Conservation (phyloP, 2,797 vertebrate genomes). For the Chromis chromis region DNA sequence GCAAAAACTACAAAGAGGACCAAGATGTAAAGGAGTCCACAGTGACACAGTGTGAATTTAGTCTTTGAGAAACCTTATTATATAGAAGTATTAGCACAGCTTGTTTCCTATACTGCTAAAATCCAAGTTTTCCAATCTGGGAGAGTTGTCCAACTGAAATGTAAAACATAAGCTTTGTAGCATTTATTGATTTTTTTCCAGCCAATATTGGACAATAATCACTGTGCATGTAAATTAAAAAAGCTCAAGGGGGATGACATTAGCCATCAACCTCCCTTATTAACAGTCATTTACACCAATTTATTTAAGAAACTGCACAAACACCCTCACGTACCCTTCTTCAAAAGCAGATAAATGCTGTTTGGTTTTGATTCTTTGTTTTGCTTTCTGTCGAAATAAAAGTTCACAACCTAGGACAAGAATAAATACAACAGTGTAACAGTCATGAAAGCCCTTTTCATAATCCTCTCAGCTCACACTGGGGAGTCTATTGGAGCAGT, state of each 20-base stretch:
- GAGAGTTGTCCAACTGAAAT: background rate
- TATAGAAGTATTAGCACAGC: background rate
- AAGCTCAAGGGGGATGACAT: background rate
- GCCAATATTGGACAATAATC: background rate
- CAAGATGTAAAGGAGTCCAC: slow-evolving; percentile 24
- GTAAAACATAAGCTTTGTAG: background rate
- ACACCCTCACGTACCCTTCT: background rate
- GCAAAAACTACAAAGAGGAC: slow-evolving; percentile 12
- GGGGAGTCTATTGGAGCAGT: slow-evolving; percentile 66
- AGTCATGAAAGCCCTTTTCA: slow-evolving; percentile 65
- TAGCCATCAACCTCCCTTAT: background rate
- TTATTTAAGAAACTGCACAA: background rate
- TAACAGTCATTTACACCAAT: background rate
- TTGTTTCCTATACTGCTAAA: background rate
- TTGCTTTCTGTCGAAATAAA: slow-evolving; percentile 41
- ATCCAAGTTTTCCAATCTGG: slow-evolving; percentile 9
- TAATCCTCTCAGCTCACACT: slow-evolving; percentile 68
- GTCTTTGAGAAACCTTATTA: background rate
- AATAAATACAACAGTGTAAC: slow-evolving; percentile 51
- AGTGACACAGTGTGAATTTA: background rate
- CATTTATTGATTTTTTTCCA: background rate
- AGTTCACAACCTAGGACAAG: slow-evolving; percentile 51
- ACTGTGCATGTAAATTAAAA: background rate
- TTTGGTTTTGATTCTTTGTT: slow-evolving; percentile 35
- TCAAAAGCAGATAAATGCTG: slow-evolving; percentile 5